Evolutionary conservation across 2,113 vertebrate species (phyloP).

Genomic region (Erinaceus europaeus): DNA sequence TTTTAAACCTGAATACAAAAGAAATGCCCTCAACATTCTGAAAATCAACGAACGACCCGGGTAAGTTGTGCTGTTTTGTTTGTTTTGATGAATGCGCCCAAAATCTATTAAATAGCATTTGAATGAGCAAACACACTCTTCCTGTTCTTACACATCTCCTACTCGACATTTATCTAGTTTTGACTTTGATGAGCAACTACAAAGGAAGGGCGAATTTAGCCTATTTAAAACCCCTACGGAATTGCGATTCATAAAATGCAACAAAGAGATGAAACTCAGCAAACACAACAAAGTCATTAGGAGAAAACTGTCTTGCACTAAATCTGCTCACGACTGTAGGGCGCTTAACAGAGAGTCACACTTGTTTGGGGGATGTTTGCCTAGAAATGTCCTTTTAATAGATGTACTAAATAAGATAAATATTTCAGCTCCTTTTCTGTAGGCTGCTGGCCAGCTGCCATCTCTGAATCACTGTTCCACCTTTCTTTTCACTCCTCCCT

Average conservation of each 20-base stretch:
- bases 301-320: slow-evolving; percentile 67
- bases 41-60: not conserved
- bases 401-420: slow-evolving; percentile 81
- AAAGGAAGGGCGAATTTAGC: slow-evolving; percentile 45
- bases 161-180: not conserved
- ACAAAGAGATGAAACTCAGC: slow-evolving; percentile 64
- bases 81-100: not conserved
- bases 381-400: slow-evolving; percentile 80
- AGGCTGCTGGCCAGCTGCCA: slow-evolving; percentile 62
- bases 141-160: not conserved
- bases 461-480: not conserved
- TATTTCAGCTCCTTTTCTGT: slow-evolving; percentile 75
- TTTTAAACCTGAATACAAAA: not conserved
- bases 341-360: slow-evolving; percentile 74
- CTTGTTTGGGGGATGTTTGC: slow-evolving; percentile 80
- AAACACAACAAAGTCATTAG: slow-evolving; percentile 77
- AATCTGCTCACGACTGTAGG: slow-evolving; percentile 66
- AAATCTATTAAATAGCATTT: not conserved
- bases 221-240: slow-evolving; percentile 54
- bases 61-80: not conserved
- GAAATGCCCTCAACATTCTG: not conserved
- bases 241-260: slow-evolving; percentile 69
- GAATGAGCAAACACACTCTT: not conserved
- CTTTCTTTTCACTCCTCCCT: not conserved
- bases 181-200: slow-evolving; percentile 24